Conservation (phyloP, 1,140 invertebrate species). For the Chymomyza costata region DNA sequence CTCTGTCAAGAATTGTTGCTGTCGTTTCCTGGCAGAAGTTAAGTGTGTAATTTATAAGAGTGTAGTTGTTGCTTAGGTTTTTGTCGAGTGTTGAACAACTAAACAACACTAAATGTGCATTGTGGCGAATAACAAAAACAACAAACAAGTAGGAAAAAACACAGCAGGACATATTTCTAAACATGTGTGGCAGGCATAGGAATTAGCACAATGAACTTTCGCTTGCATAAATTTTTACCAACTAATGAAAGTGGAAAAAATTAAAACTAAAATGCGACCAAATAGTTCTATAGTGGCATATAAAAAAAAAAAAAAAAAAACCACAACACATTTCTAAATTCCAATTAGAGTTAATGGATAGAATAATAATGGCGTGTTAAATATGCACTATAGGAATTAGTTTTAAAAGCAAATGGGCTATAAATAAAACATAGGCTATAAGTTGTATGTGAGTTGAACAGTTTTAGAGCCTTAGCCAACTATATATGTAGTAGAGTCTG, state of each 20-base stretch:
- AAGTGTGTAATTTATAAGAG: conserved; percentile 68
- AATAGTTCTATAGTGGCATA: too few relatives aligned
- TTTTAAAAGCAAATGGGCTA: too few relatives aligned
- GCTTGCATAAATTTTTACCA: conserved; percentile 26
- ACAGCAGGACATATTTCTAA: conserved; percentile 10
- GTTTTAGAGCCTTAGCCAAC: too few relatives aligned
- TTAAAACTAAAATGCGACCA: conserved; percentile 3
- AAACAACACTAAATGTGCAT: conserved; percentile 42
- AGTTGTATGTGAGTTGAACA: too few relatives aligned
- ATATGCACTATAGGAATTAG: too few relatives aligned
- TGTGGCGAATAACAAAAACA: conserved; percentile 26
- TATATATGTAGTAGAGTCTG: too few relatives aligned
- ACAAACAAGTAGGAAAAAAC: conserved; percentile 10
- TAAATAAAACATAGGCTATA: too few relatives aligned
- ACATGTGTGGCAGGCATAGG: conserved; percentile 3
- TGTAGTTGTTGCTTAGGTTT: conserved; percentile 31
- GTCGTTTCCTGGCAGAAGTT: conserved; percentile 24
- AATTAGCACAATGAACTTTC: conserved; percentile 65
- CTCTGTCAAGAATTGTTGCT: too few relatives aligned
- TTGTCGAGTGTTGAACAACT: conserved; percentile 20
- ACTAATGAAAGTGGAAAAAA: conserved; percentile 39
- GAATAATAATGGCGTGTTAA: too few relatives aligned
- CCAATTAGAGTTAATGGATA: too few relatives aligned
- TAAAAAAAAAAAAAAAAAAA: too few relatives aligned
- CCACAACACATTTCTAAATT: too few relatives aligned